Conservation (phyloP, 2,797 vertebrate genomes). For the Sciurus carolinensis region DNA sequence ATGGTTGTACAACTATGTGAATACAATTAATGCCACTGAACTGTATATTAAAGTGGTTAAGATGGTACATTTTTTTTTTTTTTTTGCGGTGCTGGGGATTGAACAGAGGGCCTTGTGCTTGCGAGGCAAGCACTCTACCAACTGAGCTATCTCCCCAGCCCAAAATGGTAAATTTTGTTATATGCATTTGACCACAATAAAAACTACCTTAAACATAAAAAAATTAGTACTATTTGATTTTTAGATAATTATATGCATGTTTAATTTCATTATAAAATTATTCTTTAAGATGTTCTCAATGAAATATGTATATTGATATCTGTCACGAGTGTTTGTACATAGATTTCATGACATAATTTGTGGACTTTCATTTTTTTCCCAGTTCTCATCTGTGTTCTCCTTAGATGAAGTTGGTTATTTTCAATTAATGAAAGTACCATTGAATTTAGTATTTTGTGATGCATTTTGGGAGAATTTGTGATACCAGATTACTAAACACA, state of each 20-base stretch:
- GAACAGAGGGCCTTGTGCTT: too few species aligned
- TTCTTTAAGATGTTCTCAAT: constrained; percentile 22
- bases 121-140: too few species aligned
- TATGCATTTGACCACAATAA: not conserved
- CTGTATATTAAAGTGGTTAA: not conserved
- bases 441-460: constrained; percentile 4
- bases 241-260: not conserved
- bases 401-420: constrained; percentile 36
- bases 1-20: not conserved
- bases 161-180: not conserved
- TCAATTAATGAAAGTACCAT: constrained; percentile 28
- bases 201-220: not conserved
- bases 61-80: not conserved
- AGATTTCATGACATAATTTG: constrained; percentile 43
- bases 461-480: constrained; percentile 22
- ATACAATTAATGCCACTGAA: not conserved
- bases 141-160: too few species aligned
- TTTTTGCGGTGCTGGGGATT: too few species aligned
- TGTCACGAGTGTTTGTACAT: not conserved
- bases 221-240: constrained; percentile 14
- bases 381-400: constrained; percentile 33
- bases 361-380: not conserved
- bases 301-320: too few species aligned
- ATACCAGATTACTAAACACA: not conserved
- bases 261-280: constrained; percentile 37